Conservation (phyloP, 2,113 vertebrate genomes). For the Vanacampus margaritifer region DNA sequence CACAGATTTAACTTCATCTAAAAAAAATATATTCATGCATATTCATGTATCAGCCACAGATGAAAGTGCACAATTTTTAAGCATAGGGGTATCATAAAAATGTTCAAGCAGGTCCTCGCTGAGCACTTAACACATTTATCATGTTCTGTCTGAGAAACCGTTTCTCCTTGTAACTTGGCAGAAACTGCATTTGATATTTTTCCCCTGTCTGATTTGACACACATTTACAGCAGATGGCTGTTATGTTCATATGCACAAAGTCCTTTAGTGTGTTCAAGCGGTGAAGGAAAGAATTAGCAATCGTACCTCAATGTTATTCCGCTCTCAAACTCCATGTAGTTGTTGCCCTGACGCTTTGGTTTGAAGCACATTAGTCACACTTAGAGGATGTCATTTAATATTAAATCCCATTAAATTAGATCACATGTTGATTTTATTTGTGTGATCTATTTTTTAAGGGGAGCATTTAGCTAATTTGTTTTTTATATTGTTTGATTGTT, state of each 20-base stretch:
- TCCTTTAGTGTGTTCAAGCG: not conserved
- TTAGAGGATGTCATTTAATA: not conserved
- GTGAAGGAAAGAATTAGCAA: not conserved
- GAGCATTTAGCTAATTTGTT: not conserved
- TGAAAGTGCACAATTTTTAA: not conserved
- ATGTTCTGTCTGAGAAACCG: not conserved
- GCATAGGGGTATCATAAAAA: not conserved
- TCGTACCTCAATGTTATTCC: not conserved
- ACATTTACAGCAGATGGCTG: not conserved
- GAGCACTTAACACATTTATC: conserved; percentile 4
- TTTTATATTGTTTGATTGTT: not conserved
- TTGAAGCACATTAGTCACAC: not conserved
- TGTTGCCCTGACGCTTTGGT: not conserved
- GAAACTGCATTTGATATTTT: not conserved
- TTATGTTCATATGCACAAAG: not conserved
- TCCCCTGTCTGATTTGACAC: not conserved
- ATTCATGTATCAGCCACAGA: not conserved
- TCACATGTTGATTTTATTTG: not conserved
- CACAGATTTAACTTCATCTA: not conserved
- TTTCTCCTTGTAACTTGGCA: not conserved
- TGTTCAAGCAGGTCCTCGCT: not conserved
- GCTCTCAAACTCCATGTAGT: not conserved
- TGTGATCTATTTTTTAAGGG: not conserved
- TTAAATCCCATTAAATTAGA: not conserved
- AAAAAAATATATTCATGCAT: not conserved